A percentile compares a stretch with the other conserved stretches of the same genome.
These are phyloP conservation scores for Dicentrarchus labrax DNA, from an alignment of 2,113 vertebrate species.

Conservation along the genomic window DNA sequence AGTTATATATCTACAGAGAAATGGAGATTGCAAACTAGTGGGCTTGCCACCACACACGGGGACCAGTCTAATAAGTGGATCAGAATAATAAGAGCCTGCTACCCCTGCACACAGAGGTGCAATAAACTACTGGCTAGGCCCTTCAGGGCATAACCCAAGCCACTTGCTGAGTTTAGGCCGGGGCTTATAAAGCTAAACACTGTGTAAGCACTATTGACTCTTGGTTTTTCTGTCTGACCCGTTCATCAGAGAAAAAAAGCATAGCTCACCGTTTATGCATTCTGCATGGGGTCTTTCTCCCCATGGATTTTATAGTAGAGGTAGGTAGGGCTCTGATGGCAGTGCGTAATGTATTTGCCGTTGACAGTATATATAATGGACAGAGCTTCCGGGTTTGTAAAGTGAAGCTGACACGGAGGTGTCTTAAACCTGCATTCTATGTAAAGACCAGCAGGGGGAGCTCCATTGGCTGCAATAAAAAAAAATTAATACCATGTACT, in stretches of 20 bases:
- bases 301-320: conserved; percentile 2
- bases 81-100: conserved; percentile 70
- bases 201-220: conserved; percentile 69
- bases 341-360: too few relatives aligned
- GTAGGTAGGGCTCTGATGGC: too few relatives aligned
- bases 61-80: conserved; percentile 73
- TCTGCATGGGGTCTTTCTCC: conserved; percentile 10
- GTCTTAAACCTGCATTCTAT: too few relatives aligned
- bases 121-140: conserved; percentile 65
- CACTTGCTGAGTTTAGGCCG: conserved; percentile 62
- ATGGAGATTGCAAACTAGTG: conserved; percentile 62
- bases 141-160: conserved; percentile 66
- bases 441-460: too few relatives aligned
- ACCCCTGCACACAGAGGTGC: conserved; percentile 65
- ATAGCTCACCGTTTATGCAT: conserved; percentile 18
- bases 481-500: too few relatives aligned
- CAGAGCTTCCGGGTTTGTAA: too few relatives aligned
- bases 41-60: conserved; percentile 58
- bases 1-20: conserved; percentile 70
- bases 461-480: too few relatives aligned
- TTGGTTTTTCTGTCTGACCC: conserved; percentile 44
- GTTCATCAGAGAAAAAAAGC: conserved; percentile 45
- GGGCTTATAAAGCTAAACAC: conserved; percentile 62
- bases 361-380: too few relatives aligned
- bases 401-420: too few relatives aligned